These are phyloP conservation scores for Periparus ater DNA, from an alignment of 2,797 vertebrate genomes.

Conservation along the genomic window DNA sequence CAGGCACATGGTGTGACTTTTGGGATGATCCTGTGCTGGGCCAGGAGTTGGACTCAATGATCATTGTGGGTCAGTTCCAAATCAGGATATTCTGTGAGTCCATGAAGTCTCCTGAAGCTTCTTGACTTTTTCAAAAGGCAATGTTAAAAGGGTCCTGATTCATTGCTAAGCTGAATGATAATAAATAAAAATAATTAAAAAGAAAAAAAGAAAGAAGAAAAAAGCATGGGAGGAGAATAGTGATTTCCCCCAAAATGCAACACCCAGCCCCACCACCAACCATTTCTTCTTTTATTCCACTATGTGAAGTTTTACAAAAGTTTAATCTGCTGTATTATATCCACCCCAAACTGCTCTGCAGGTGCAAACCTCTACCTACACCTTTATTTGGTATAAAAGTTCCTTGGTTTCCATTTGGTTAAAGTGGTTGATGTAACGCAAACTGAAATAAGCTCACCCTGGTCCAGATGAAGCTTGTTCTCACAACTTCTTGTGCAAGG, in stretches of 20 bases:
- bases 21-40: background rate
- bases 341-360: background rate
- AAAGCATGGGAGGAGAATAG: background rate
- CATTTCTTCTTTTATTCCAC: background rate
- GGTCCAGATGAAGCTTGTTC: background rate
- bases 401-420: background rate
- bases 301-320: background rate
- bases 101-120: background rate
- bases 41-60: background rate
- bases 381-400: background rate
- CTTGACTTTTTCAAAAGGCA: background rate
- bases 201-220: background rate
- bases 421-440: background rate
- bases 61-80: background rate
- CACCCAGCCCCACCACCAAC: rapidly evolving
- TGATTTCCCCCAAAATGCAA: background rate
- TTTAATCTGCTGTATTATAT: background rate
- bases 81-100: background rate
- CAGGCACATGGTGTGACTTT: background rate
- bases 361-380: background rate
- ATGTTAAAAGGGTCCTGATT: background rate
- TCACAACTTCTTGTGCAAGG: background rate
- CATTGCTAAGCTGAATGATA: background rate
- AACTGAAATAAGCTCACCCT: background rate
- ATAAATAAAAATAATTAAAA: background rate